Evolutionary conservation across 2,888 invertebrate genomes (phyloP).

Genomic region (Pelosia muscerda): DNA sequence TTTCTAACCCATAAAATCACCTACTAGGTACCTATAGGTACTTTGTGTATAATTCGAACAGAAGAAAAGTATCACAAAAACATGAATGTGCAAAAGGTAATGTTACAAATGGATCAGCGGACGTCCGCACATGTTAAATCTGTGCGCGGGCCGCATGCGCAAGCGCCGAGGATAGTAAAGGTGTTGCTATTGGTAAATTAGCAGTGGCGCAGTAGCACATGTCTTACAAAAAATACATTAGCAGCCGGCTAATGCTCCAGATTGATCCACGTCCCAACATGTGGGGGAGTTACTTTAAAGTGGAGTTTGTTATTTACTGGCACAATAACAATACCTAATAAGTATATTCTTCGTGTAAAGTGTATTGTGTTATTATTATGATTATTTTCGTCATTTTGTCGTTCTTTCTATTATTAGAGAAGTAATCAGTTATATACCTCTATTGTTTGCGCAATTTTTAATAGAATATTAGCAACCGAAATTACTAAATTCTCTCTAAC

Average conservation of each 20-base stretch:
- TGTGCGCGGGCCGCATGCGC: slow-evolving; percentile 32
- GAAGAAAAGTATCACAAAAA: slow-evolving; percentile 3
- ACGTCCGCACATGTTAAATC: slow-evolving; percentile 54
- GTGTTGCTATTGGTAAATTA: slow-evolving; percentile 75
- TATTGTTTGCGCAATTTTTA: no score
- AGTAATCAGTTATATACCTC: no score
- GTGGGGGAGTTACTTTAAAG: slow-evolving; percentile 21
- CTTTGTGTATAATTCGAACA: background rate
- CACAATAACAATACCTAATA: background rate
- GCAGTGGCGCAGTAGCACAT: slow-evolving; percentile 77
- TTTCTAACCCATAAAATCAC: no score
- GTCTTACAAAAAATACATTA: slow-evolving; percentile 81
- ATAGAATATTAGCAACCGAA: no score
- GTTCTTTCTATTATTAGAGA: background rate
- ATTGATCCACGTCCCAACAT: slow-evolving; percentile 54
- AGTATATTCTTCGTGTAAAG: background rate
- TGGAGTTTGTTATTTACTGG: slow-evolving; percentile 18
- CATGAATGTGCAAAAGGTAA: slow-evolving; percentile 30
- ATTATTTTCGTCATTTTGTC: background rate
- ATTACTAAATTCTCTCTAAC: no score
- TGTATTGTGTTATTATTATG: background rate
- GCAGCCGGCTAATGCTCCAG: slow-evolving; percentile 79
- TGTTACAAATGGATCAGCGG: slow-evolving; percentile 33
- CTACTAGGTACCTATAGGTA: no score
- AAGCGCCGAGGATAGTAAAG: slow-evolving; percentile 25